Evolutionary conservation across 2,113 vertebrate species (phyloP).

Genomic region (Hippocampus comes): DNA sequence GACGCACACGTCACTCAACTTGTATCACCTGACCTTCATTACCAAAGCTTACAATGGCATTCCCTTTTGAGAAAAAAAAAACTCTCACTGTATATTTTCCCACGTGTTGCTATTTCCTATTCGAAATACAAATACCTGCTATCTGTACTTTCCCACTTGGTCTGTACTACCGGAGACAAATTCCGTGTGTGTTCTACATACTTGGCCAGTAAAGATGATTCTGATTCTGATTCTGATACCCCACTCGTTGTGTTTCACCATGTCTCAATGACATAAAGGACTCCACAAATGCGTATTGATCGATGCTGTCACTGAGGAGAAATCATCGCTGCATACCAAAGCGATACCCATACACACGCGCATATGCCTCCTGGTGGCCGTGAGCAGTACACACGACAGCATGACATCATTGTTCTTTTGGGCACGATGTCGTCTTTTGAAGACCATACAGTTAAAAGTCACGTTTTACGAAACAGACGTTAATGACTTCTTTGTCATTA

Average conservation of each 20-base stretch:
- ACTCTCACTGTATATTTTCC: not conserved
- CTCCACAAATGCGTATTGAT: not conserved
- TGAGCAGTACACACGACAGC: not conserved
- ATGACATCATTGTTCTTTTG: not conserved
- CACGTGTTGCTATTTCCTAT: not conserved
- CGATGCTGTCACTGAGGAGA: not conserved
- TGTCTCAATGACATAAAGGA: constrained; percentile 4
- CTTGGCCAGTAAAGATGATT: too few species aligned
- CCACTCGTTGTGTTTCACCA: not conserved
- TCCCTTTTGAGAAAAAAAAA: not conserved
- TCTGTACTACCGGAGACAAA: too few species aligned
- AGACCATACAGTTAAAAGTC: not conserved
- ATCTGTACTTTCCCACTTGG: not conserved
- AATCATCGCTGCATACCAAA: not conserved
- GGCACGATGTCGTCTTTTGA: not conserved
- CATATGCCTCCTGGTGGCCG: not conserved
- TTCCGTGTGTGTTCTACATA: too few species aligned
- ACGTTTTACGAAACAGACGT: not conserved
- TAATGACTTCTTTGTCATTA: not conserved
- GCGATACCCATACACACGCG: not conserved
- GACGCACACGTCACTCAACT: not conserved
- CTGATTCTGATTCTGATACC: not conserved
- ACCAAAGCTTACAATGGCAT: not conserved
- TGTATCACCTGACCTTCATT: not conserved
- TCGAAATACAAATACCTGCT: not conserved